phyloP scores from a whole-genome alignment of 2,888 invertebrate genomes.

The Scaptomyza flava region DNA sequence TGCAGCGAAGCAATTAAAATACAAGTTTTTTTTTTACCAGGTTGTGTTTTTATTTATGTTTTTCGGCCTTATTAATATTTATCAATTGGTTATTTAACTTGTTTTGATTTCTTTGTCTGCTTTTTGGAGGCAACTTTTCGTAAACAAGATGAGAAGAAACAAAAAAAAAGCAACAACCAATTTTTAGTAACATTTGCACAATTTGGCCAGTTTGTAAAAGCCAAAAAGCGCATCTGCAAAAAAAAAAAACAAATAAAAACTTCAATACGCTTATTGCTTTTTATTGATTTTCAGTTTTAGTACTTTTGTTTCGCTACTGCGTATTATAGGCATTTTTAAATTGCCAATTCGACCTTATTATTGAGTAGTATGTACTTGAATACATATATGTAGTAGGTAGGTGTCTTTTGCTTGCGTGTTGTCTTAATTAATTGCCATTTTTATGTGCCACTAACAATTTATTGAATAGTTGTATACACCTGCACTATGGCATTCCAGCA shows the following conservation, averaged over 20 bases:
- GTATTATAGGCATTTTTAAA: conserved; percentile 49
- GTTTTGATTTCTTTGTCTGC: conserved; percentile 64
- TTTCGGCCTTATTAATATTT: conserved; percentile 73
- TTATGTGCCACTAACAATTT: conserved; percentile 16
- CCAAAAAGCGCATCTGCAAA: conserved; percentile 18
- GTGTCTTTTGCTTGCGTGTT: conserved; percentile 36
- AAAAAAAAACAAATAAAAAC: conserved; percentile 1
- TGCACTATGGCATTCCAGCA: conserved; percentile 38
- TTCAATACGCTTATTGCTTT: conserved; percentile 23
- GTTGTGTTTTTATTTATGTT: conserved; percentile 9
- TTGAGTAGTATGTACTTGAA: conserved; percentile 27
- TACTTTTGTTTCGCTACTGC: conserved; percentile 3
- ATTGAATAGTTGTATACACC: conserved; percentile 24
- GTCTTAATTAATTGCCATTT: conserved; percentile 44
- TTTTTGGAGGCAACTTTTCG: conserved; percentile 57
- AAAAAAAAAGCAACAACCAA: conserved; percentile 8
- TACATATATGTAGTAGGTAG: neutral
- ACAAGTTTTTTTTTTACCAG: conserved; percentile 35
- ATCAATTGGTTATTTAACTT: conserved; percentile 77
- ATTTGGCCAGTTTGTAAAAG: conserved; percentile 34
- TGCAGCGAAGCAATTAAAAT: conserved; percentile 44
- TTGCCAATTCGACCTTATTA: conserved; percentile 65
- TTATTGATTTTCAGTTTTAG: conserved; percentile 23
- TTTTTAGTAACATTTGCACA: conserved; percentile 49
- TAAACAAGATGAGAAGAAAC: conserved; percentile 28